A percentile compares a stretch with the other conserved stretches of the same genome.
Evolutionary conservation across 2,797 vertebrate species (phyloP).

Genomic region (Alauda arvensis): DNA sequence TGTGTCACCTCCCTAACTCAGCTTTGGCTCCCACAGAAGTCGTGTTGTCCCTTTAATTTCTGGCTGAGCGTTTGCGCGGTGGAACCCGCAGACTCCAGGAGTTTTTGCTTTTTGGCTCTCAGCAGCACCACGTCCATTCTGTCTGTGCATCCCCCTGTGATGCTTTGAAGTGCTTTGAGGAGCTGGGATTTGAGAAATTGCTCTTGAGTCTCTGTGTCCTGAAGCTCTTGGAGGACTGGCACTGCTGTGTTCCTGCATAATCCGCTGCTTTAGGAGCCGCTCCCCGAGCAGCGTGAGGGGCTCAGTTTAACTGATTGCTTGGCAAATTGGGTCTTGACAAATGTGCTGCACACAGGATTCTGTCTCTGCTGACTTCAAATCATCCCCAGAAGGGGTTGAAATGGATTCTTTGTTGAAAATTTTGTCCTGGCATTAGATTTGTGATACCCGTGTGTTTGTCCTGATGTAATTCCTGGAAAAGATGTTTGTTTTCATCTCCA

Average conservation of each 20-base stretch:
- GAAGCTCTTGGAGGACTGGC: not conserved
- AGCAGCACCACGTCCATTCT: accelerated
- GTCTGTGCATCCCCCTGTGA: not conserved
- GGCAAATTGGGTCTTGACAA: not conserved
- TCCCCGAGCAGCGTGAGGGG: not conserved
- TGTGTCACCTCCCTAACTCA: not conserved
- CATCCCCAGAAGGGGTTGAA: not conserved
- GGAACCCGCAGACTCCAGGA: accelerated
- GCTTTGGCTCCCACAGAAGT: not conserved
- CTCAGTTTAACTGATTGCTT: not conserved
- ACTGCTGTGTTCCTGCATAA: not conserved
- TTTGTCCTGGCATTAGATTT: not conserved
- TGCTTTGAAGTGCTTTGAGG: not conserved
- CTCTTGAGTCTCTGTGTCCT: not conserved
- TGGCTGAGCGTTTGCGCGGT: accelerated
- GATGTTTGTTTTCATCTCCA: not conserved
- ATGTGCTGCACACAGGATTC: not conserved
- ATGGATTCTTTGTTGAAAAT: not conserved
- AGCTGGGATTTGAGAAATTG: not conserved
- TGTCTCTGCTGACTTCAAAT: not conserved
- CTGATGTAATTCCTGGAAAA: not conserved
- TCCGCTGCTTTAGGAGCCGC: accelerated
- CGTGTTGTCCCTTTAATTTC: not conserved
- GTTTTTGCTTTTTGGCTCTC: not conserved
- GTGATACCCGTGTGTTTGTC: not conserved